phyloP scores from a whole-genome alignment of 2,113 vertebrate species.

The Bubo scandiacus region DNA sequence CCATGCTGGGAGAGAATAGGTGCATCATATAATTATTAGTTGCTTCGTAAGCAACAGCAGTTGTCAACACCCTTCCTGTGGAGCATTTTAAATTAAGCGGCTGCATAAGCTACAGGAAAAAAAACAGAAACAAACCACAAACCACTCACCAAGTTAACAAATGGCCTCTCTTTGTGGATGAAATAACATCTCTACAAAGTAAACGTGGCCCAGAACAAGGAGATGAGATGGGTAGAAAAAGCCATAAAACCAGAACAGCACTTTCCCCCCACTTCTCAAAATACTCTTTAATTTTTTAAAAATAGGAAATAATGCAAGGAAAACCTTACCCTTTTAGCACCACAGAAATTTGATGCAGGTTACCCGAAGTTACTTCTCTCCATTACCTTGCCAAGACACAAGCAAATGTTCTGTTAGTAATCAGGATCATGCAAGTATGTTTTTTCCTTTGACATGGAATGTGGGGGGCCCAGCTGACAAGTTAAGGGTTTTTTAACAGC shows the following conservation, averaged over 20 bases:
- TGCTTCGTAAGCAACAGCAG: not conserved
- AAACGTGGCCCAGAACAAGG: not conserved
- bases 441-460: not conserved
- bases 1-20: not conserved
- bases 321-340: not conserved
- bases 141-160: not conserved
- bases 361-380: not conserved
- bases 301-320: not conserved
- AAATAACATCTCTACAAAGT: not conserved
- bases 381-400: not conserved
- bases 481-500: not conserved
- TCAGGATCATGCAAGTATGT: not conserved
- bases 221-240: not conserved
- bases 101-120: not conserved
- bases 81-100: not conserved
- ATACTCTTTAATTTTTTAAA: not conserved
- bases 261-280: not conserved
- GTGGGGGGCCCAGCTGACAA: not conserved
- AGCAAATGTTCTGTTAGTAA: not conserved
- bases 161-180: not conserved
- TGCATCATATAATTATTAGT: not conserved
- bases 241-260: not conserved
- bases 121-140: not conserved
- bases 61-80: not conserved
- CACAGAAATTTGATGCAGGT: not conserved